Base-by-base conservation (phyloP, 2,113 vertebrate genomes). In the Pituophis catenifer region DNA sequence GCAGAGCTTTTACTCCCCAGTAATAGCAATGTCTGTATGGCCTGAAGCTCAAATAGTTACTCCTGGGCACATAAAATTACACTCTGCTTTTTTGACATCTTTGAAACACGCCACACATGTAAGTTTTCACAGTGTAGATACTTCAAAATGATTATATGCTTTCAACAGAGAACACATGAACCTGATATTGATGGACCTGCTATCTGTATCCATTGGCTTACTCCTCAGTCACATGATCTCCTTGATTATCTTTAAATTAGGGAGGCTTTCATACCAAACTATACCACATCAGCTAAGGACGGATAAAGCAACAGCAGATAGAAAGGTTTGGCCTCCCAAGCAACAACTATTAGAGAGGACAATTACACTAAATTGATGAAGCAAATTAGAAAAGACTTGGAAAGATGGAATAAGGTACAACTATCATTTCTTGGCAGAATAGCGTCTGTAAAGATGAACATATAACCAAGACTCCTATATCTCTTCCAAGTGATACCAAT, bases 31-130 rank as follows among this genome's bases (percentile, higher is more conserved):
- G 96, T 98, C 98, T 98, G 97, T 98, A 98, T 98, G 96, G 99
- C 99, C 99, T 98, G 98, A 97, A 99, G 99, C 99, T 98, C 97
- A 98, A 98, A 98, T 95, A 98, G 97, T 98, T 98, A 98, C 98
- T 98, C 96, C 98, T 97, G 98, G 98, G 97, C 98, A 98, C 97
- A 98, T 98, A 97, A 98, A 98, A 99, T 98, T 98, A 98, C 97
- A 97, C 97, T 96, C 95, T 97, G 97, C 94, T 97, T 98, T 97
- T 97, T 98, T 98, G 95, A 97, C 95, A 98, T 95, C 94, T 96
- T 92, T 53, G 62, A 97, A 97, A 97, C 93, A 94, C 92, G 94
- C 95, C 95, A 95, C 94, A 96, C 96, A 94, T 86, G 8, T 86
- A 87, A 53, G 91, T 88, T 54, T 91, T 96, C 94, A 97, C 93